These are phyloP conservation scores for Ptyas mucosa DNA, from an alignment of 2,113 vertebrate genomes.

Conservation along the genomic window DNA sequence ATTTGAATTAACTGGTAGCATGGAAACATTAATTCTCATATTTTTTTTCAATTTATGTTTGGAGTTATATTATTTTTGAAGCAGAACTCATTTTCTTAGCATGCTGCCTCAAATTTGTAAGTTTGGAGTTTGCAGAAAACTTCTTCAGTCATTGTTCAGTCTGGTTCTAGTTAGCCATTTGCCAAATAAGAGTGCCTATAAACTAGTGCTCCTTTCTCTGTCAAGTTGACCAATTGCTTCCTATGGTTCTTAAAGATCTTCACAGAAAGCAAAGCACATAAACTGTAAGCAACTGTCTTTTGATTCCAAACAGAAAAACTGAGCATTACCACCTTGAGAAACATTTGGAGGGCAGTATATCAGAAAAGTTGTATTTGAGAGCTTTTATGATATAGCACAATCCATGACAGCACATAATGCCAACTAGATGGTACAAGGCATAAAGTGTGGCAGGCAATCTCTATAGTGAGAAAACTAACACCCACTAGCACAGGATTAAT, in stretches of 20 bases:
- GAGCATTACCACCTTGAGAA: neutral
- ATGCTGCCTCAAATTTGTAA: neutral
- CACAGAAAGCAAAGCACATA: neutral
- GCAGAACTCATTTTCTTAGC: neutral
- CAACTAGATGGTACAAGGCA: neutral
- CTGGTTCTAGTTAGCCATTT: neutral
- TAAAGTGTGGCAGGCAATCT: neutral
- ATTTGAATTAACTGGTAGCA: neutral
- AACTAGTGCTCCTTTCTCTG: neutral
- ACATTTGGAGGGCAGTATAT: neutral
- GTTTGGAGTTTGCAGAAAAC: neutral
- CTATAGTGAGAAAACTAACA: neutral
- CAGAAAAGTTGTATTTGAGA: neutral
- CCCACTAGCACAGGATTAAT: neutral
- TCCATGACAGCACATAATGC: neutral
- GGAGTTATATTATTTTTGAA: neutral
- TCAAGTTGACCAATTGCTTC: neutral
- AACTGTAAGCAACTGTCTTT: neutral
- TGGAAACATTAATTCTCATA: neutral
- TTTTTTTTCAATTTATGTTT: neutral
- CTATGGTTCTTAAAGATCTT: neutral
- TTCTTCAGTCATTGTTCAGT: neutral
- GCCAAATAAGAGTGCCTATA: neutral
- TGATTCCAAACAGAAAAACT: neutral
- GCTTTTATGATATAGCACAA: neutral